Evolutionary conservation across 1,140 invertebrate species (phyloP).

Genomic region (Argopecten irradians): DNA sequence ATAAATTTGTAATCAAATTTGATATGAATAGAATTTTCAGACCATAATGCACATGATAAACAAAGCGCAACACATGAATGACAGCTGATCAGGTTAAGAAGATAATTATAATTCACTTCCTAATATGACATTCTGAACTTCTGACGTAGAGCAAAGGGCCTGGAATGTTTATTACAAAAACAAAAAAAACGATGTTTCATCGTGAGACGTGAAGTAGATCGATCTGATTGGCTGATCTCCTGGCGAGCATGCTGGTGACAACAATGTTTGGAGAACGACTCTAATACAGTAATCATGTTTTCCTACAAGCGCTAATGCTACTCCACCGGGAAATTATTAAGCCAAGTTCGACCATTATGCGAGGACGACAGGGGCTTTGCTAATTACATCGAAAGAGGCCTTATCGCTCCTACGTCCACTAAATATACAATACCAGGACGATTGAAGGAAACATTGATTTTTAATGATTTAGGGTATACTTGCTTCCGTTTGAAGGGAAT

Average conservation of each 20-base stretch:
- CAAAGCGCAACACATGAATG: no score
- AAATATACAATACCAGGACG: neutral
- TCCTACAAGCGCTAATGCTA: neutral
- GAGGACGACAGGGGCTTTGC: neutral
- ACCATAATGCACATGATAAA: no score
- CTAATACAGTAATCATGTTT: neutral
- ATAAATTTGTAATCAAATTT: neutral
- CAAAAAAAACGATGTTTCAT: neutral
- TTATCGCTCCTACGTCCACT: neutral
- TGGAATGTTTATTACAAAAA: neutral
- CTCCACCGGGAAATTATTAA: slow-evolving; percentile 1
- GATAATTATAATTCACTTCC: no score
- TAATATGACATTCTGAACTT: neutral
- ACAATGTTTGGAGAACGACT: neutral
- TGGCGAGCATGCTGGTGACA: neutral
- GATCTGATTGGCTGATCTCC: slow-evolving; percentile 20
- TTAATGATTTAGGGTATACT: neutral
- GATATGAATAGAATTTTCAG: neutral
- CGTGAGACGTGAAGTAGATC: neutral
- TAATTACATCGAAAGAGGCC: neutral
- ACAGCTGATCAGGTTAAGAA: no score
- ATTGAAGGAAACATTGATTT: neutral
- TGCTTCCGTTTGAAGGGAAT: neutral
- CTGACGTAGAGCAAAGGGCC: neutral
- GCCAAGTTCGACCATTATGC: slow-evolving; percentile 15